These are phyloP conservation scores for Geococcyx californianus DNA, from an alignment of 2,113 vertebrate species.

Conservation along the genomic window DNA sequence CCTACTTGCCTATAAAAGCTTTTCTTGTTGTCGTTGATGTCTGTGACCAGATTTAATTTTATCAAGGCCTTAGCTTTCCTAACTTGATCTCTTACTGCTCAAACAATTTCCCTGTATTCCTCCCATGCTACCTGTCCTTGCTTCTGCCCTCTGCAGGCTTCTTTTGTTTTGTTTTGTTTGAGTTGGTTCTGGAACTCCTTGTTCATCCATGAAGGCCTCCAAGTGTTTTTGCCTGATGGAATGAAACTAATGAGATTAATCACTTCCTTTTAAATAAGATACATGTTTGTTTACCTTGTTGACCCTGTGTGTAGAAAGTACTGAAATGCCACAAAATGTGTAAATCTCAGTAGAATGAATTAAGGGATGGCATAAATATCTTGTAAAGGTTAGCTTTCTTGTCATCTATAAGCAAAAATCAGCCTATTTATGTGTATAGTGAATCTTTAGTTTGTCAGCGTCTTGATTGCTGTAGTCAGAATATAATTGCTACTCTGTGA, in stretches of 20 bases:
- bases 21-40: too few species aligned
- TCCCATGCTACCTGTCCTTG: too few species aligned
- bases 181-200: too few species aligned
- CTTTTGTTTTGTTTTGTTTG: too few species aligned
- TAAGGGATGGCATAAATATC: neutral
- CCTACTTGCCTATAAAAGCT: too few species aligned
- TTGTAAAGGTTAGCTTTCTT: slow-evolving; percentile 1
- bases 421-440: neutral
- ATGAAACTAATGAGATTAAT: neutral
- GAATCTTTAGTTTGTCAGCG: neutral
- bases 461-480: neutral
- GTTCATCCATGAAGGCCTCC: too few species aligned
- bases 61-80: too few species aligned
- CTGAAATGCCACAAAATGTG: neutral
- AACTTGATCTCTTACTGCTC: too few species aligned
- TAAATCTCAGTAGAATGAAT: neutral
- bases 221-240: too few species aligned
- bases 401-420: neutral
- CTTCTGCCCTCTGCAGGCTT: too few species aligned
- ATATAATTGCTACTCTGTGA: neutral
- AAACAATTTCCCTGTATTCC: too few species aligned
- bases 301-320: neutral
- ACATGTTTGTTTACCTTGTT: neutral
- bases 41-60: too few species aligned
- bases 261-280: neutral